Percentiles rank a stretch among this genome's conserved stretches.
Conservation (phyloP, 2,113 vertebrate genomes). For the Pterocles orientalis region DNA sequence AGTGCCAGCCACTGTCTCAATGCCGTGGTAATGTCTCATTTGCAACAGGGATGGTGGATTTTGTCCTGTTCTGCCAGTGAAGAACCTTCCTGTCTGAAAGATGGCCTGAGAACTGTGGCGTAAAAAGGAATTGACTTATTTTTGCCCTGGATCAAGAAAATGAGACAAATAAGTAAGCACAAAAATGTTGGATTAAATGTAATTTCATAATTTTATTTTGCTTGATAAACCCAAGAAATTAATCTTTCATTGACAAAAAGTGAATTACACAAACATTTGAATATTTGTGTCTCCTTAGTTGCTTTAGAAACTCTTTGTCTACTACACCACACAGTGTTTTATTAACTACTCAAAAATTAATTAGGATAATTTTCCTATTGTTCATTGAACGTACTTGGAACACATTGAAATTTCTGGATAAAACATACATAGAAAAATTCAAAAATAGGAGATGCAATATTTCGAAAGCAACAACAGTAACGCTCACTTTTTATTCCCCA, state of each 20-base stretch:
- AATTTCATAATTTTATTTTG: not conserved
- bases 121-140: not conserved
- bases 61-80: not conserved
- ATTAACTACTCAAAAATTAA: conserved; percentile 30
- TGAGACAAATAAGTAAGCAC: not conserved
- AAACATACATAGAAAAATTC: not conserved
- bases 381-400: not conserved
- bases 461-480: not conserved
- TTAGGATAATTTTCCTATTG: not conserved
- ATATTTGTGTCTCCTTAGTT: not conserved
- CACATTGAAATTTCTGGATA: not conserved
- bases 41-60: not conserved
- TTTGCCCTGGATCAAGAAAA: not conserved
- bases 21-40: not conserved
- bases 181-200: not conserved
- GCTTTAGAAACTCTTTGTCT: conserved; percentile 19
- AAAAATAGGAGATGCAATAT: not conserved
- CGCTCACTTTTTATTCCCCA: not conserved
- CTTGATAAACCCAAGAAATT: not conserved
- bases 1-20: not conserved
- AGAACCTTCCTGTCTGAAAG: not conserved
- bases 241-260: not conserved
- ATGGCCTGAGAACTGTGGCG: not conserved
- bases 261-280: not conserved
- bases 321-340: not conserved